phyloP scores from a whole-genome alignment of 2,113 vertebrate genomes.

The Lasiurus cinereus region DNA sequence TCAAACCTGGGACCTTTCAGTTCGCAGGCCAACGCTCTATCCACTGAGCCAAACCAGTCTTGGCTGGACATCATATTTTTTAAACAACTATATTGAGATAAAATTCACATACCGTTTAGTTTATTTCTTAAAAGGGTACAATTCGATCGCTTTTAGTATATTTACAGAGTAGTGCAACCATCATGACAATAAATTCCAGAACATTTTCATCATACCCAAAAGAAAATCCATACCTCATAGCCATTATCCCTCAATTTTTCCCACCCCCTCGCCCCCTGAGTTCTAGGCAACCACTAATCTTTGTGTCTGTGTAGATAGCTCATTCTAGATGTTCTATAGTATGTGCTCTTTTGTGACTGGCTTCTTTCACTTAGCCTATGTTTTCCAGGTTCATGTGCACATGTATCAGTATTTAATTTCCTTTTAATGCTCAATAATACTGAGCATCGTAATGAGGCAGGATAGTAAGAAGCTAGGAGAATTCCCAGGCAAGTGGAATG shows the following conservation, averaged over 20 bases:
- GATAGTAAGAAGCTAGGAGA: not conserved
- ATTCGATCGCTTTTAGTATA: not conserved
- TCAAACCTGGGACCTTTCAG: no score
- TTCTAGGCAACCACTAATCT: not conserved
- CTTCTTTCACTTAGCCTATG: slow-evolving; percentile 3
- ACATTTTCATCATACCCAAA: not conserved
- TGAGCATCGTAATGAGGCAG: not conserved
- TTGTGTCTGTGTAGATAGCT: not conserved
- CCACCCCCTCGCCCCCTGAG: not conserved
- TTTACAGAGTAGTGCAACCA: not conserved
- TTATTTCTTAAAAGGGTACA: not conserved
- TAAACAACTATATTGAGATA: slow-evolving; percentile 17
- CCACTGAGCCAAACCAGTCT: no score
- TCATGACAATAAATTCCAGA: not conserved
- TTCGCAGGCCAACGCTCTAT: no score
- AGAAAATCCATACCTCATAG: not conserved
- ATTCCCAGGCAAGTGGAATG: not conserved
- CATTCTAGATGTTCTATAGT: not conserved
- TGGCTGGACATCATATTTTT: not conserved
- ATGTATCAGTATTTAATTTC: not conserved
- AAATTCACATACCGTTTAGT: not conserved
- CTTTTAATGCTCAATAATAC: slow-evolving; percentile 42
- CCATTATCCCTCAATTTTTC: not conserved
- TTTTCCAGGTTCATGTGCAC: slow-evolving; percentile 16
- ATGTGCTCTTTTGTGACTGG: not conserved